Percentiles rank a stretch among this genome's conserved stretches.
Conservation (phyloP, 23 tunicate species). For the Ciona savignyi region DNA sequence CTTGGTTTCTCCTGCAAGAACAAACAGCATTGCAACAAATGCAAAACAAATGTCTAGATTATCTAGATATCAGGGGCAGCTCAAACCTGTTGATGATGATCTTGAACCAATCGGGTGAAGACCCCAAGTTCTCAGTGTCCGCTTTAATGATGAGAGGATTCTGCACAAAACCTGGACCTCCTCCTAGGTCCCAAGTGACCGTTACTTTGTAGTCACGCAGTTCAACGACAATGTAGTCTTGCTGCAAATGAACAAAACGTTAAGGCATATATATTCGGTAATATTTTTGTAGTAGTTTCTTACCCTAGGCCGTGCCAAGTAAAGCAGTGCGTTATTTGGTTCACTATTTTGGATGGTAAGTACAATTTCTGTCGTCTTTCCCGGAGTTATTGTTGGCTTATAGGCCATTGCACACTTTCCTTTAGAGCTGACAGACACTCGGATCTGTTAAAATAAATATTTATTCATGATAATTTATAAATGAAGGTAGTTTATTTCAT, state of each 20-base stretch:
- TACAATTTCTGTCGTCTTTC: conserved; percentile 50
- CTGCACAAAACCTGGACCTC: conserved; percentile 46
- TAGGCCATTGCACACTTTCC: conserved; percentile 78
- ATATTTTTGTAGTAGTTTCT: too few relatives aligned
- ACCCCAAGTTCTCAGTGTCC: background rate
- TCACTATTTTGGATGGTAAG: conserved; percentile 31
- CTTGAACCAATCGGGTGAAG: conserved; percentile 37
- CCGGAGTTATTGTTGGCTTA: conserved; percentile 26
- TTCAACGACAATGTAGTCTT: conserved; percentile 64
- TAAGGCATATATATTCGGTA: conserved; percentile 14
- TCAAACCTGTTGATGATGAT: conserved; percentile 54
- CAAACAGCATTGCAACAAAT: too few relatives aligned
- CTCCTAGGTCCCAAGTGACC: conserved; percentile 82
- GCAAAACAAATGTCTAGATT: background rate
- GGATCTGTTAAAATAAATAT: conserved; percentile 26
- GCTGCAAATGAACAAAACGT: conserved; percentile 19
- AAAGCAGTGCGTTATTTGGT: conserved; percentile 62
- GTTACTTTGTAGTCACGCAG: conserved; percentile 17
- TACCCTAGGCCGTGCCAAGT: conserved; percentile 58
- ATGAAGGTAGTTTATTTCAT: too few relatives aligned
- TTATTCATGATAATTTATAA: too few relatives aligned
- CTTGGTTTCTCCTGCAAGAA: conserved; percentile 39
- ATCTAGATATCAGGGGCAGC: background rate
- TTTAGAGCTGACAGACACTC: conserved; percentile 62
- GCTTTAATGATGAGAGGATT: conserved; percentile 40